These are phyloP conservation scores for Rhabdophis nuchalis DNA, from an alignment of 2,797 vertebrate genomes.

Conservation along the genomic window DNA sequence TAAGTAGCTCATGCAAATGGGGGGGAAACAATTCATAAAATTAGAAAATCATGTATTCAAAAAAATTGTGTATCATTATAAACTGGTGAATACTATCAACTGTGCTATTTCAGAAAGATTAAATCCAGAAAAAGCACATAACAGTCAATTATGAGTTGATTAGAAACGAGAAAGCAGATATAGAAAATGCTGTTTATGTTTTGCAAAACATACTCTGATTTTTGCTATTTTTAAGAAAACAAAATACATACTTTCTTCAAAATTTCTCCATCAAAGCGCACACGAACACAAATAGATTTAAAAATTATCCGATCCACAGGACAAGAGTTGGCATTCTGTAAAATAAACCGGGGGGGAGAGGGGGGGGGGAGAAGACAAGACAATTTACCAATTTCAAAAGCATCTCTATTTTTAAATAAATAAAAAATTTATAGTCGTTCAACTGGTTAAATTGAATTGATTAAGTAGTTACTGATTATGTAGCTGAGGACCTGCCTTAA, in stretches of 20 bases:
- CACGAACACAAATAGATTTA: slow-evolving; percentile 83
- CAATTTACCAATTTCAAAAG: not conserved
- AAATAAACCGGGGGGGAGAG: not conserved
- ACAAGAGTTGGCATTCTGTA: slow-evolving; percentile 94
- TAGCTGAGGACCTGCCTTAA: not conserved
- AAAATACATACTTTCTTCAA: slow-evolving; percentile 80
- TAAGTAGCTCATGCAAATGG: not conserved
- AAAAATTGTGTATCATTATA: not conserved
- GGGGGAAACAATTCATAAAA: not conserved
- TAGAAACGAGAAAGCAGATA: not conserved
- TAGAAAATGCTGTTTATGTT: not conserved
- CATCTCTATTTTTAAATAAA: slow-evolving; percentile 3
- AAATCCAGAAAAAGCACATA: not conserved
- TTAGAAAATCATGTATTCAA: not conserved
- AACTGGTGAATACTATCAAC: not conserved
- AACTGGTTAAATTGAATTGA: not conserved
- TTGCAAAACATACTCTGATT: not conserved
- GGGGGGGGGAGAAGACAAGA: not conserved
- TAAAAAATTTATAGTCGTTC: not conserved
- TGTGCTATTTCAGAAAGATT: not conserved
- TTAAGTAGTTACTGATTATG: not conserved
- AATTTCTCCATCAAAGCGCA: slow-evolving; percentile 83
- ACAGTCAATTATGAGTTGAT: slow-evolving; percentile 7
- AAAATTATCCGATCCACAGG: slow-evolving; percentile 91
- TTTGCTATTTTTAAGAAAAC: not conserved